Evolutionary conservation across 2,888 invertebrate species (phyloP), one percentile per base, ranked within the genome.

Genomic region (Oscheius sp.): DNA sequence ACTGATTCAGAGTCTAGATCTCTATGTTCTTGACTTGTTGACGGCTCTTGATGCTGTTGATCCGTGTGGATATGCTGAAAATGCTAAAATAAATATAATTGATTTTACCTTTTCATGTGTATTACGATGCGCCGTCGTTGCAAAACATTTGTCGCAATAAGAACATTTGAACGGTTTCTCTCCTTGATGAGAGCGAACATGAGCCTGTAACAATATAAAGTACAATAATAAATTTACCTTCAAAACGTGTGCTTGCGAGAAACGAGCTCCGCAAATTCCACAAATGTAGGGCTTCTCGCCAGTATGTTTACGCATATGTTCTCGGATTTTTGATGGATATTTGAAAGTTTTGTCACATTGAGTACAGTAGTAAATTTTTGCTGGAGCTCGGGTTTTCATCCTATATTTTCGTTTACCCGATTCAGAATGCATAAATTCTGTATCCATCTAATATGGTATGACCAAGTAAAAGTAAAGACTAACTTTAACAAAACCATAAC

Each of bases 321-420:
- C 80, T 1, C 51, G 66, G 17, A 80, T 78, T 56, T 80, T 80
- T 28, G 78, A 78, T 0, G 78, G 80, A 49, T 81, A 77, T 54
- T 69, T 71, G 24, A 81, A 72, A 24, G 69, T 22, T 56, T 80
- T 80, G 41, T 80, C 56, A 68, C 79, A 80, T 17, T 65, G 54
- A 4, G 41, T 66, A 67, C 79, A 80, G 56, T 49, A 70, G 45
- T 69, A 51, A 14, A 47, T 28, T 17, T 54, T 68, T 2, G 76
- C 79, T 5, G 70, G 68, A 1, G 68, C 12, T 14, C 79, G 56
- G 49, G 61, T 63, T 6, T 57, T 61, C 75, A 80, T 75, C 12
- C 67, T 63, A 47, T 80, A 80, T 6, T 22, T 49, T 3, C 71
- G 54, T 61, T 71, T 74, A 14, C 32, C 8, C 30, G 32, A 1